Conservation (phyloP, 1,140 invertebrate species). For the Harlomillsia oculata region DNA sequence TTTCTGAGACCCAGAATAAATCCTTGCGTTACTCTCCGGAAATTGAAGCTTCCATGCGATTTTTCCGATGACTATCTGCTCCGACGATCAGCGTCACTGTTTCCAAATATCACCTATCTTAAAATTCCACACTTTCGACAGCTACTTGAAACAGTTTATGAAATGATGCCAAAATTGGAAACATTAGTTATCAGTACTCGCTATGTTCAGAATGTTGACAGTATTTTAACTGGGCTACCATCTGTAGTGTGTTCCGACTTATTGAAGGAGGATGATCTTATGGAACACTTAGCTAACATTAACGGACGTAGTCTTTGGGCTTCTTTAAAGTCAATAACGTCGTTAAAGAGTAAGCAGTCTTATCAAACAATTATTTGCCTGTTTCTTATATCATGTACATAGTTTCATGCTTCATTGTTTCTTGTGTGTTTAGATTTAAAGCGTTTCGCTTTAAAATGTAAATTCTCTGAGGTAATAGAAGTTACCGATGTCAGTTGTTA, state of each 20-base stretch:
- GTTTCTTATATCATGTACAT: neutral
- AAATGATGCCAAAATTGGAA: slow-evolving; percentile 10
- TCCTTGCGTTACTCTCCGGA: slow-evolving; percentile 8
- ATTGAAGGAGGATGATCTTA: neutral
- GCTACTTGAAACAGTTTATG: slow-evolving; percentile 10
- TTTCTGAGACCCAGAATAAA: slow-evolving; percentile 10
- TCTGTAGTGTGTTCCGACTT: neutral
- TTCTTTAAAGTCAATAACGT: neutral
- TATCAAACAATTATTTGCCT: neutral
- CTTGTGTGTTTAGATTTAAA: slow-evolving; percentile 12
- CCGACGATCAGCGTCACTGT: slow-evolving; percentile 5
- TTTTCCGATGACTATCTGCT: slow-evolving; percentile 11
- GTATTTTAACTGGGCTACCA: slow-evolving; percentile 9
- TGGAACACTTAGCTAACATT: too few relatives aligned
- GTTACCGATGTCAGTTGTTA: slow-evolving; percentile 14
- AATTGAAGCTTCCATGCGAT: slow-evolving; percentile 18
- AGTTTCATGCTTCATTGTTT: neutral
- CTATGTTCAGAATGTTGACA: slow-evolving; percentile 8
- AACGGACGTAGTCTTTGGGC: too few relatives aligned
- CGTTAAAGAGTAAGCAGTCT: neutral
- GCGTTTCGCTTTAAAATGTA: slow-evolving; percentile 11
- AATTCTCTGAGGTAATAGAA: slow-evolving; percentile 6
- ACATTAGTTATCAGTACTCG: slow-evolving; percentile 14
- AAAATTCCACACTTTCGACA: slow-evolving; percentile 5
- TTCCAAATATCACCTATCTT: slow-evolving; percentile 17